Percentiles rank a stretch among this genome's conserved stretches.
phyloP scores from a whole-genome alignment of 2,113 vertebrate genomes.

The Puntigrus tetrazona region DNA sequence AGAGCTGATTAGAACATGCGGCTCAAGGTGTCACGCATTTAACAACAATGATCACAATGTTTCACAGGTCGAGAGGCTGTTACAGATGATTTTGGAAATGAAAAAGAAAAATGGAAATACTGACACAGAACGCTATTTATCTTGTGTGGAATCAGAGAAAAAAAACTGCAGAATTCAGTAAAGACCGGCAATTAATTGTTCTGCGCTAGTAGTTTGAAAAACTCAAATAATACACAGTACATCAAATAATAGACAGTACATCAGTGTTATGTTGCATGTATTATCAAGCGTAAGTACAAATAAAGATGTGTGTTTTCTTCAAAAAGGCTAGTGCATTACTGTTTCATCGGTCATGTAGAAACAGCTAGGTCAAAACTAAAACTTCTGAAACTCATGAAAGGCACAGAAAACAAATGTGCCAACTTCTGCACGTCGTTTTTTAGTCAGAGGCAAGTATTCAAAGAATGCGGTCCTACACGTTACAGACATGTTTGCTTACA shows the following conservation, averaged over 20 bases:
- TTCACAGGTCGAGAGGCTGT: background rate
- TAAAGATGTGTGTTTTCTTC: background rate
- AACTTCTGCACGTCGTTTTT: background rate
- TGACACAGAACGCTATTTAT: background rate
- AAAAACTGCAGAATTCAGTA: background rate
- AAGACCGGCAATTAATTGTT: background rate
- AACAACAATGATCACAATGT: slow-evolving; percentile 36
- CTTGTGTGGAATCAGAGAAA: background rate
- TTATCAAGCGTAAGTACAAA: background rate
- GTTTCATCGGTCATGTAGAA: background rate
- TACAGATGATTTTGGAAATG: slow-evolving; percentile 34
- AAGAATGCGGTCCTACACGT: background rate
- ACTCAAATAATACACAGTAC: background rate
- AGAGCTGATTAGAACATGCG: slow-evolving; percentile 20
- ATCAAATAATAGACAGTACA: background rate
- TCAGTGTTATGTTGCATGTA: background rate
- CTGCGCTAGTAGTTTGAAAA: background rate
- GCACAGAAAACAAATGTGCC: background rate
- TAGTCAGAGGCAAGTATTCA: background rate
- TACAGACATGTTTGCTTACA: background rate
- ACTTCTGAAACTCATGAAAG: background rate
- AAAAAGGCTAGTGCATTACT: background rate
- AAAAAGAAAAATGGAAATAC: background rate
- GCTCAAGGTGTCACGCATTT: slow-evolving; percentile 43
- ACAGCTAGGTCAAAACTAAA: background rate